Evolutionary conservation across 2,113 vertebrate species (phyloP), one percentile per base, ranked within the genome.

Genomic region (Puffinus mauretanicus): DNA sequence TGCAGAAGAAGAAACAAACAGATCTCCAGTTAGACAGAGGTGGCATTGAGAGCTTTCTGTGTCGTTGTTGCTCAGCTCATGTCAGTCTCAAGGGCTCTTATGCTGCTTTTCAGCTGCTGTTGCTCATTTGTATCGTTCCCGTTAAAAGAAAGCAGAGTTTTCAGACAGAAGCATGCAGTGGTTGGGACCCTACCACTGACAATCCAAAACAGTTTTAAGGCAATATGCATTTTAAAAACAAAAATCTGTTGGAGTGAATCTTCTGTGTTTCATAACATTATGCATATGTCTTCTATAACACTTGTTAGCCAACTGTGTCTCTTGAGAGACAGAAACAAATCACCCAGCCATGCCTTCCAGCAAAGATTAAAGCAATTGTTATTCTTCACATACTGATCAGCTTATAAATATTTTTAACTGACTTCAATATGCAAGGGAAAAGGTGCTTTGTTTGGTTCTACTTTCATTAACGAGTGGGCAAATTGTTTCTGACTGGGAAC

Each of bases 331-430:
- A 86, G 77, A 95, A 95, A 73, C 77, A 86, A 86, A 95, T 84
- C 46, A 42, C 44, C 58, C 81, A 70, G 67, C 47, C 4, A 0
- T 42, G 62, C 77, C 91, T 87, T 76, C 71, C 84, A 91, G 60
- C 49, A 60, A 91, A 93, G 90, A 90, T 92, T 92, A 95, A 95
- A 96, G 78, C 57, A 81, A 83, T 83, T 86, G 57, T 75, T 94
- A 29, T 91, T 92, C 54, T 94, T 94, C 79, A 81, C 82, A 83
- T 58, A 82, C 49, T 47, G n/a, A 96, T 92, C 55, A 92, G 55
- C 58, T 95, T 78, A 64, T 89, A 89, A 57, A 83, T 89, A 29
- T 82, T 90, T 70, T 86, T 7, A 93, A 8, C 24, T 81, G 57
- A 82, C 69, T 85, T 58, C 61, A 88, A 3, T 58, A n/a, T 47